Conservation (phyloP, 2,113 vertebrate genomes). For the Erinaceus europaeus region DNA sequence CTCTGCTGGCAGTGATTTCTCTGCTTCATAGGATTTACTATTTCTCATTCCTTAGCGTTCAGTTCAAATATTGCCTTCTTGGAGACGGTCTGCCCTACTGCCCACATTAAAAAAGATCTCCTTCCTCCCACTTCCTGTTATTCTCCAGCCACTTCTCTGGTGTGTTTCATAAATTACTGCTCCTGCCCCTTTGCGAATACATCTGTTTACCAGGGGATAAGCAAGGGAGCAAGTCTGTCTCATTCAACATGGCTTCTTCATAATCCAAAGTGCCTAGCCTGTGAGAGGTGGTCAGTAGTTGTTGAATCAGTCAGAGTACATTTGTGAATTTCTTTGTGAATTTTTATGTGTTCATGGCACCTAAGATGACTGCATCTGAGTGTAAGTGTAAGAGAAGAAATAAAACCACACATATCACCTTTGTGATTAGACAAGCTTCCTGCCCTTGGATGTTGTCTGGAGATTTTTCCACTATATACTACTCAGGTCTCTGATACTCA, state of each 20-base stretch:
- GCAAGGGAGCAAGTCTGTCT: background rate
- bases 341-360: background rate
- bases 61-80: background rate
- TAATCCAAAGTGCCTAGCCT: rapidly evolving
- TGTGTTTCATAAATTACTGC: background rate
- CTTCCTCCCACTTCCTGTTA: rapidly evolving
- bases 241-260: background rate
- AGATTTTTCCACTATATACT: background rate
- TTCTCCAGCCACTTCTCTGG: background rate
- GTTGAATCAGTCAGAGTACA: background rate
- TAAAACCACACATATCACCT: background rate
- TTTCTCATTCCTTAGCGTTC: background rate
- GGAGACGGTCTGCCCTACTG: background rate
- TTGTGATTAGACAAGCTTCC: background rate
- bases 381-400: background rate
- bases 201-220: background rate
- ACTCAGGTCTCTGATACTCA: background rate
- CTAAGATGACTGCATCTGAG: background rate
- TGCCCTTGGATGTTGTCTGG: background rate
- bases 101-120: background rate
- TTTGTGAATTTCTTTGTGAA: background rate
- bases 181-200: background rate
- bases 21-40: background rate
- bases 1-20: background rate
- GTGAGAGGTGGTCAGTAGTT: no score